A percentile compares a stretch with the other conserved stretches of the same genome.
Conservation (phyloP, 2,797 vertebrate species). For the Paedocypris micromegethes region DNA sequence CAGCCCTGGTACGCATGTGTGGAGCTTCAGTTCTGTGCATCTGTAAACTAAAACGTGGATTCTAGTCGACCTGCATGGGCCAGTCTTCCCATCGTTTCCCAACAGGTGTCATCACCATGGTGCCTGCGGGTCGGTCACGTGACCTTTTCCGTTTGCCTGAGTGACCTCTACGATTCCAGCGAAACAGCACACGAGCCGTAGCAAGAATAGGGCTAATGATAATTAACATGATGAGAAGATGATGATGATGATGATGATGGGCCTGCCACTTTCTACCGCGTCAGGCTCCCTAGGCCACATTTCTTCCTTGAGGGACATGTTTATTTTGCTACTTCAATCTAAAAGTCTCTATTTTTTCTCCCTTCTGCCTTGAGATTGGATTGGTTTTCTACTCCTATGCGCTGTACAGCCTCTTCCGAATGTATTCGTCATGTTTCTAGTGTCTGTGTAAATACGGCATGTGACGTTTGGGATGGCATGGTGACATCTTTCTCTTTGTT, state of each 20-base stretch:
- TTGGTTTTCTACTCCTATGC: constrained; percentile 55
- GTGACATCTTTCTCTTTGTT: constrained; percentile 30
- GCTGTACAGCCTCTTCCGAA: constrained; percentile 70
- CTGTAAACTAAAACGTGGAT: constrained; percentile 29
- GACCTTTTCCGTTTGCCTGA: constrained; percentile 47
- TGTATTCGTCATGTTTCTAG: constrained; percentile 60
- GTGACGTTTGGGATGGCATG: constrained; percentile 29
- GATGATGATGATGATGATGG: not conserved
- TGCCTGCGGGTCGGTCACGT: constrained; percentile 44
- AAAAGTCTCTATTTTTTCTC: constrained; percentile 66
- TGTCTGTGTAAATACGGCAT: constrained; percentile 48
- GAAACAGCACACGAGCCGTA: constrained; percentile 54
- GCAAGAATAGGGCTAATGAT: constrained; percentile 41
- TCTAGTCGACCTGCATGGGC: constrained; percentile 48
- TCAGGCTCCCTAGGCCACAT: constrained; percentile 44
- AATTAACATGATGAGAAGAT: not conserved
- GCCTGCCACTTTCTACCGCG: constrained; percentile 10
- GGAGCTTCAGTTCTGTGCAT: constrained; percentile 27
- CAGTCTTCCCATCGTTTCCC: constrained; percentile 70
- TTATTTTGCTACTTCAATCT: constrained; percentile 73
- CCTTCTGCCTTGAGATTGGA: constrained; percentile 52
- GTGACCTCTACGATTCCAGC: constrained; percentile 63
- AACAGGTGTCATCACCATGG: constrained; percentile 31
- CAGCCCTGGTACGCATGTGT: constrained; percentile 23
- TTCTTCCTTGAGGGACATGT: constrained; percentile 62